These are phyloP conservation scores for Poecilia picta DNA, from an alignment of 2,797 vertebrate genomes.

Conservation along the genomic window DNA sequence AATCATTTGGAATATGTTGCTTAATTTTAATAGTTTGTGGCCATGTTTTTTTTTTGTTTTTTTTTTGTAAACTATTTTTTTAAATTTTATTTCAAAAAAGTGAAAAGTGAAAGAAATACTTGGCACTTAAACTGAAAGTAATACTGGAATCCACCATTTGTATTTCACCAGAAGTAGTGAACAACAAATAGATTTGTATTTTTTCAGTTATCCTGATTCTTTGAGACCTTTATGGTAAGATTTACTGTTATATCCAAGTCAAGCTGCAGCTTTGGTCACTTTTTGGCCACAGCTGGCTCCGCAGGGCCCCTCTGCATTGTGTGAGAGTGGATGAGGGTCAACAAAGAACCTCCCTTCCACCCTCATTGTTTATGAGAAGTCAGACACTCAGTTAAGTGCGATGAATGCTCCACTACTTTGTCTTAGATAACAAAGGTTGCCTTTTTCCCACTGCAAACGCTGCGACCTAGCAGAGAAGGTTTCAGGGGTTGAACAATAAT, in stretches of 20 bases:
- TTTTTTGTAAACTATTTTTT: not conserved
- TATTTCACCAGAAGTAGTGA: not conserved
- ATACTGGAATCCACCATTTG: not conserved
- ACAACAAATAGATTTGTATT: not conserved
- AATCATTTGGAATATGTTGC: not conserved
- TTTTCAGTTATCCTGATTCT: not conserved
- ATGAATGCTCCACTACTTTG: slow-evolving; percentile 29
- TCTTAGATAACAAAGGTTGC: slow-evolving; percentile 21
- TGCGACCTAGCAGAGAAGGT: not conserved
- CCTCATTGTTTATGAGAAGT: slow-evolving; percentile 59
- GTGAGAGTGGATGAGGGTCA: slow-evolving; percentile 45
- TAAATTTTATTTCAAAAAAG: not conserved
- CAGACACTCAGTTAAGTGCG: slow-evolving; percentile 48
- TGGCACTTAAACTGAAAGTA: not conserved
- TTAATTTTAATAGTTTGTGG: not conserved
- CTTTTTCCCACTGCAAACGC: not conserved
- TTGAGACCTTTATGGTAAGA: not conserved
- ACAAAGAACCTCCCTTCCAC: slow-evolving; percentile 70
- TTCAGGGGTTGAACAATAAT: not conserved
- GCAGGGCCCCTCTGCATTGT: slow-evolving; percentile 66
- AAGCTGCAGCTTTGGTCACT: slow-evolving; percentile 15
- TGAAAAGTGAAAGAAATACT: not conserved
- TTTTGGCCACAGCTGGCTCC: slow-evolving; percentile 41
- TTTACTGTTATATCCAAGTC: not conserved
- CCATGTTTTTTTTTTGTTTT: too few relatives aligned